phyloP scores from a whole-genome alignment of 2,113 vertebrate species.

The Urocolius indicus region DNA sequence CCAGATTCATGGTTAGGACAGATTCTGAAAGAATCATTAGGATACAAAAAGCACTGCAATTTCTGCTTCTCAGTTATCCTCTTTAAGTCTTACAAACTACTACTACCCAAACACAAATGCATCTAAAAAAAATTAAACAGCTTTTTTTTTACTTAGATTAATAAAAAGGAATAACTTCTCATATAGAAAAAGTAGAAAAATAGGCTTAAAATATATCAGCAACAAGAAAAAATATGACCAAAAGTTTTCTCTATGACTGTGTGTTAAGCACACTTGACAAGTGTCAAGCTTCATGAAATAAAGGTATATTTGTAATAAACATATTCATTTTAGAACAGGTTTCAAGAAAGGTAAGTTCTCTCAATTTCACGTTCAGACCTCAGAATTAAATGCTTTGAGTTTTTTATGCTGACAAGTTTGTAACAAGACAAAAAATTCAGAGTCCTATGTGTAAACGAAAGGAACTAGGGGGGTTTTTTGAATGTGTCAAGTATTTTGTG shows the following conservation, averaged over 20 bases:
- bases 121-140: neutral
- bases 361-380: neutral
- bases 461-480: neutral
- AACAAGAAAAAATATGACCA: neutral
- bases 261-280: neutral
- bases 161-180: neutral
- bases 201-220: neutral
- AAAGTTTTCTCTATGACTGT: neutral
- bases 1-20: accelerated
- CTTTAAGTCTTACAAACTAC: neutral
- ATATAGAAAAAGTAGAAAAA: neutral
- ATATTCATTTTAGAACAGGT: neutral
- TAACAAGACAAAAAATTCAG: neutral
- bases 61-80: neutral
- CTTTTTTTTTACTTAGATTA: neutral
- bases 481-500: neutral
- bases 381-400: neutral
- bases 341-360: neutral
- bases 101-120: neutral
- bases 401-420: neutral
- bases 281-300: neutral
- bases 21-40: neutral
- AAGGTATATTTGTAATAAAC: neutral
- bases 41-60: neutral
- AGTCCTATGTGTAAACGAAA: neutral